phyloP scores from a whole-genome alignment of 2,113 vertebrate species.

The Mionectes macconnelli region DNA sequence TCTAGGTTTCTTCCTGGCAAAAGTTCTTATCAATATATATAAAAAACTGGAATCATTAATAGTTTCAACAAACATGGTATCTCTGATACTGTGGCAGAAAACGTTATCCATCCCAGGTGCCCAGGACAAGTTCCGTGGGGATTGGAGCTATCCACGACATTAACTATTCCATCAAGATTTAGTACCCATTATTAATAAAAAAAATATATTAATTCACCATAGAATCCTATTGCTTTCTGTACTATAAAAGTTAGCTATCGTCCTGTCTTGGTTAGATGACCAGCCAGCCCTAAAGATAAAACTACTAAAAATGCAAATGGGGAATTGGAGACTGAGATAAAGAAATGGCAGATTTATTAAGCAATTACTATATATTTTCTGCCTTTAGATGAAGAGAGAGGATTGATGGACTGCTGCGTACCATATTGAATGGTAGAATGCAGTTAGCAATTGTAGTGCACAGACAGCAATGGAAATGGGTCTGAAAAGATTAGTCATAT shows the following conservation, averaged over 20 bases:
- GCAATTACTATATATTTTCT: constrained; percentile 61
- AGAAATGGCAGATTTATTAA: constrained; percentile 59
- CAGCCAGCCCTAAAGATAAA: constrained; percentile 48
- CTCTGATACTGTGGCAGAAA: background rate
- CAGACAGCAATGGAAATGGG: constrained; percentile 40
- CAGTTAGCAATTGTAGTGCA: background rate
- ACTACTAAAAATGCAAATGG: constrained; percentile 51
- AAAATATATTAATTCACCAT: constrained; percentile 1
- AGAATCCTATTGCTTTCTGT: constrained; percentile 11
- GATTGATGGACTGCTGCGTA: constrained; percentile 36
- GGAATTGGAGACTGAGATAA: background rate
- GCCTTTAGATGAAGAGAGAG: constrained; percentile 45
- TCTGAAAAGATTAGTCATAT: constrained; percentile 49
- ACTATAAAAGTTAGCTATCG: background rate
- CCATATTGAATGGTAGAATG: constrained; percentile 5
- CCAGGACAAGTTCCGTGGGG: background rate
- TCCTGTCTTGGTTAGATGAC: constrained; percentile 28
- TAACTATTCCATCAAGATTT: constrained; percentile 9
- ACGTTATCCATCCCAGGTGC: background rate
- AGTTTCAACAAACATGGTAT: background rate
- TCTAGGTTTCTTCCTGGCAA: background rate
- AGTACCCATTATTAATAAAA: constrained; percentile 1
- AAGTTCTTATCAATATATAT: background rate
- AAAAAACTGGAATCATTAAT: background rate
- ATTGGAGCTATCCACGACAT: background rate